Conservation (phyloP, 2,888 invertebrate species). For the Hetaerina titia region DNA sequence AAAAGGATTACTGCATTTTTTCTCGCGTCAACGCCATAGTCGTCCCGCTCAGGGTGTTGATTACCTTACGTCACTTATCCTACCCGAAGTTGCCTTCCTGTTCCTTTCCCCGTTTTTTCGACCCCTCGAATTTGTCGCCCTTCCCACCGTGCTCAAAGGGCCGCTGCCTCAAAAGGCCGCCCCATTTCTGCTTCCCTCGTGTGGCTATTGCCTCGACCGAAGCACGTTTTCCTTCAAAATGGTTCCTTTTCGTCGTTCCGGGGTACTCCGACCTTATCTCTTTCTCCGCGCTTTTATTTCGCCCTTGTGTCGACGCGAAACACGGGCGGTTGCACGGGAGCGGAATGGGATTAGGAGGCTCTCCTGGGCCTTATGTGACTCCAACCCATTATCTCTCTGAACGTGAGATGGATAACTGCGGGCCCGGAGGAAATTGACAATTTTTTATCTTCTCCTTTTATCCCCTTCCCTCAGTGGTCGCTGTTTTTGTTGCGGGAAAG, state of each 20-base stretch:
- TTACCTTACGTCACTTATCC: background rate
- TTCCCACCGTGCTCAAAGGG: background rate
- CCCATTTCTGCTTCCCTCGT: background rate
- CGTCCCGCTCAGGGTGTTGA: conserved; percentile 13
- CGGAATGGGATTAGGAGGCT: background rate
- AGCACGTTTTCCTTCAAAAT: background rate
- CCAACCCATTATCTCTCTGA: background rate
- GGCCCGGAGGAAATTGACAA: background rate
- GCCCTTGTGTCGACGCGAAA: background rate
- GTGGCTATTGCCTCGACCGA: background rate
- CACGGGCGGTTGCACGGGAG: background rate
- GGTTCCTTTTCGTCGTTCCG: conserved; percentile 19
- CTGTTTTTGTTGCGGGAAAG: background rate
- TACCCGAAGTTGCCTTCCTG: background rate
- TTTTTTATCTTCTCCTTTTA: conserved; percentile 19
- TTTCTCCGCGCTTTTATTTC: background rate
- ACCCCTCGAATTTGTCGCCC: background rate
- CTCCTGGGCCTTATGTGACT: background rate
- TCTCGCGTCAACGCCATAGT: conserved; percentile 5
- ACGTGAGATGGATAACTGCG: conserved; percentile 49
- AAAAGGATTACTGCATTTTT: background rate
- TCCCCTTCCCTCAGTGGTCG: background rate
- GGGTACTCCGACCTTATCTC: background rate
- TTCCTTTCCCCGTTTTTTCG: background rate
- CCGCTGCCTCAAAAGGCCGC: background rate